Conservation (phyloP, 2,113 vertebrate genomes). For the Equus quagga region DNA sequence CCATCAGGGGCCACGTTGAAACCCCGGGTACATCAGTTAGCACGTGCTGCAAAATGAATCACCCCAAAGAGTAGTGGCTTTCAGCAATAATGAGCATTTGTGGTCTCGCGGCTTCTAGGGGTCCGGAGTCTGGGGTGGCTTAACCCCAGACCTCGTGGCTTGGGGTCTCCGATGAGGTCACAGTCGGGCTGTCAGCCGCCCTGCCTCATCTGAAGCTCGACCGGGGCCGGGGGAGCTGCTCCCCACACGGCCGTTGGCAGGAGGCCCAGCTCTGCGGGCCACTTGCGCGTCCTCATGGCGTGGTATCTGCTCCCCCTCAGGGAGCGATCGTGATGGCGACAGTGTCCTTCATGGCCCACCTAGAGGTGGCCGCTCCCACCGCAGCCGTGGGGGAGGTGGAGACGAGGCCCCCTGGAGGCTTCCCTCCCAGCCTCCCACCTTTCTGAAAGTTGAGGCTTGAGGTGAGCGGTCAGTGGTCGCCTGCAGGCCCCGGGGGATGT, state of each 20-base stretch:
- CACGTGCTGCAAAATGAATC: neutral
- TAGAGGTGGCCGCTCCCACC: too few relatives aligned
- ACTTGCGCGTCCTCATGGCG: too few relatives aligned
- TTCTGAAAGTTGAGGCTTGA: too few relatives aligned
- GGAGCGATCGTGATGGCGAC: accelerated
- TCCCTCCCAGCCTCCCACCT: too few relatives aligned
- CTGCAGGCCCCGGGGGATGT: too few relatives aligned
- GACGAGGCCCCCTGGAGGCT: too few relatives aligned
- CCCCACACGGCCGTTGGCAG: neutral
- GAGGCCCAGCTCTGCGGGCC: neutral
- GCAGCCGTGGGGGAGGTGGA: neutral
- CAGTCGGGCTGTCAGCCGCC: too few relatives aligned
- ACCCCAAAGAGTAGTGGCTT: neutral
- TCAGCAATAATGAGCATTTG: neutral
- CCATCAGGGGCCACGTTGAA: neutral
- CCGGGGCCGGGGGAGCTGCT: neutral
- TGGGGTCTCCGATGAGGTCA: neutral
- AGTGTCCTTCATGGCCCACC: neutral
- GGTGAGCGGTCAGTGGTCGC: too few relatives aligned
- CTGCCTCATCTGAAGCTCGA: neutral
- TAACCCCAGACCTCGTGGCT: neutral
- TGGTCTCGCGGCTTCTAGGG: neutral
- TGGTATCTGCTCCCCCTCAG: neutral
- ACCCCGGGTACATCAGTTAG: neutral
- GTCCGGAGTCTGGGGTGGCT: neutral